These are phyloP conservation scores for Oenanthe oenanthe DNA, from an alignment of 2,113 vertebrate species.

Conservation along the genomic window DNA sequence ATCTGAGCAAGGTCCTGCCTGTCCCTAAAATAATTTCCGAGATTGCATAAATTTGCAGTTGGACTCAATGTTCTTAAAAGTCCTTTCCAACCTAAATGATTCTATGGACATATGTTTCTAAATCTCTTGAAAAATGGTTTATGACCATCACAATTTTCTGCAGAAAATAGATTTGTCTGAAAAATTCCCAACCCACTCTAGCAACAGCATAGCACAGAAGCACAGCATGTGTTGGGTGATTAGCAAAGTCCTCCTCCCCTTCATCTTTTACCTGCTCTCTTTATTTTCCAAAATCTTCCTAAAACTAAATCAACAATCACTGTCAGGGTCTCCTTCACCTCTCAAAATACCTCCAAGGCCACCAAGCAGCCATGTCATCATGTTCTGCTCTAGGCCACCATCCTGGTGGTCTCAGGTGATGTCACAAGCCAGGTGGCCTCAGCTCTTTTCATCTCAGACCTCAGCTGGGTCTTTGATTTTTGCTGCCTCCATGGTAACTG, in stretches of 20 bases:
- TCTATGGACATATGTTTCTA: background rate
- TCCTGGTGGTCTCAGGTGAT: background rate
- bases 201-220: background rate
- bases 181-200: background rate
- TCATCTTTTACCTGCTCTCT: background rate
- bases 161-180: background rate
- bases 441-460: background rate
- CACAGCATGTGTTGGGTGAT: fast-evolving
- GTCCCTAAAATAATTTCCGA: background rate
- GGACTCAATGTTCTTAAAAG: background rate
- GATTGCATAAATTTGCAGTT: background rate
- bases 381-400: background rate
- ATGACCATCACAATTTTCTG: background rate
- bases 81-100: background rate
- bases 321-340: background rate
- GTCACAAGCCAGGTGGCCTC: background rate
- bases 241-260: background rate
- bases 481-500: background rate
- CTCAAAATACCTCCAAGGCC: background rate
- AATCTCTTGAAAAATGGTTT: background rate
- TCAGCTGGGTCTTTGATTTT: background rate
- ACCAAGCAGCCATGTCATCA: background rate
- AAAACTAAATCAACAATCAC: background rate
- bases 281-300: background rate
- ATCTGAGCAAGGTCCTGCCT: background rate